Conservation (phyloP, 2,113 vertebrate species). For the Turnix velox region DNA sequence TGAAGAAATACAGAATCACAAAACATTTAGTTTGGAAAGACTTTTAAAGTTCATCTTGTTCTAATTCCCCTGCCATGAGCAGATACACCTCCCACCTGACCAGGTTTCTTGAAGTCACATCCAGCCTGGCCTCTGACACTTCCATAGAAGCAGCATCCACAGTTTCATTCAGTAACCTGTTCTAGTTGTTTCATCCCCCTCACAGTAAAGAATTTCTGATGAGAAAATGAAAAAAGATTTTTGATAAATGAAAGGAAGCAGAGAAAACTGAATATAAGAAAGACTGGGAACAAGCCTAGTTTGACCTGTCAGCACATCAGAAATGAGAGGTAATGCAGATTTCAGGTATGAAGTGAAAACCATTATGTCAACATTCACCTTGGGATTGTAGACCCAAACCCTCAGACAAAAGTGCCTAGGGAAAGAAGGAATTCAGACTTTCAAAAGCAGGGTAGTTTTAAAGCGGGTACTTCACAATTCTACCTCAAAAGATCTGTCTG, state of each 20-base stretch:
- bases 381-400: background rate
- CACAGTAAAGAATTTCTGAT: background rate
- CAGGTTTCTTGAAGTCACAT: rapidly evolving
- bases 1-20: background rate
- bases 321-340: background rate
- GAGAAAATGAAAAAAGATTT: background rate
- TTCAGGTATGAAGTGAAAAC: background rate
- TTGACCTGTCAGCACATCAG: background rate
- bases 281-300: background rate
- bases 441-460: background rate
- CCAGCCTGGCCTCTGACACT: background rate
- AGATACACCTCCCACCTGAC: background rate
- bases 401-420: background rate
- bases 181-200: background rate
- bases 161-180: background rate
- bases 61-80: background rate
- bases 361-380: background rate
- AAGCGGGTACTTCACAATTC: background rate
- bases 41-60: background rate
- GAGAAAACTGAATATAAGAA: background rate
- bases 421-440: background rate
- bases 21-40: background rate
- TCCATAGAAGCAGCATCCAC: rapidly evolving
- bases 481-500: background rate
- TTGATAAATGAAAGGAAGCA: background rate